Evolutionary conservation across 2,113 vertebrate species (phyloP).

Genomic region (Crotalus horridus): DNA sequence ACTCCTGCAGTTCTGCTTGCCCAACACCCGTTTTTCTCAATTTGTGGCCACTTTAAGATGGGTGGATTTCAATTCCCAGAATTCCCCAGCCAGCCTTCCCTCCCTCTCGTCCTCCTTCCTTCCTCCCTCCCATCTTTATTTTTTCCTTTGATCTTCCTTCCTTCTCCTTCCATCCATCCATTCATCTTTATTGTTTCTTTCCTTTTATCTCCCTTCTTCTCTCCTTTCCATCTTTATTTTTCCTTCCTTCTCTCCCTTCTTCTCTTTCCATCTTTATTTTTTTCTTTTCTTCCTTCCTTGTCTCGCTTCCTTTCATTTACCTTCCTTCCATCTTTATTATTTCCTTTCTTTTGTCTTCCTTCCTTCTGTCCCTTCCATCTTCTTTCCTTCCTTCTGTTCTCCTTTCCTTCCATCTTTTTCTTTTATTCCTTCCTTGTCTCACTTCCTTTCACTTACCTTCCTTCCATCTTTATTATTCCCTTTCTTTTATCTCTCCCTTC

Average conservation of each 20-base stretch:
- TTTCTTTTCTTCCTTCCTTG: not conserved
- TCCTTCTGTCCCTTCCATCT: not conserved
- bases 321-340: too few species aligned
- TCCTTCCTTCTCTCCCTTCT: not conserved
- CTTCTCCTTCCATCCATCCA: not conserved
- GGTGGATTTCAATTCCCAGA: not conserved
- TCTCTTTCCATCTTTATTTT: too few species aligned
- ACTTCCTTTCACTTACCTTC: fast-evolving
- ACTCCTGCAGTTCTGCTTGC: not conserved
- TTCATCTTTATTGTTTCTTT: not conserved
- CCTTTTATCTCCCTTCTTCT: not conserved
- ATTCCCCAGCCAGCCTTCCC: not conserved
- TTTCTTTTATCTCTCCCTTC: too few species aligned
- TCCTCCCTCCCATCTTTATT: not conserved
- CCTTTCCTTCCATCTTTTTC: too few species aligned
- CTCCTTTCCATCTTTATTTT: not conserved
- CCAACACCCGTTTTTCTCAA: not conserved
- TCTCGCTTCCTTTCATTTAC: too few species aligned
- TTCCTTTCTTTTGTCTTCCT: not conserved
- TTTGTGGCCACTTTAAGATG: not conserved
- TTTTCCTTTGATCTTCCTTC: not conserved
- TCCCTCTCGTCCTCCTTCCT: not conserved
- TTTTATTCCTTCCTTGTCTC: not conserved
- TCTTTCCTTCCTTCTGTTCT: not conserved
- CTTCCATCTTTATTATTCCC: too few species aligned